These are phyloP conservation scores for Drosophila sp. DNA, from an alignment of 1,140 invertebrate genomes.

Conservation along the genomic window DNA sequence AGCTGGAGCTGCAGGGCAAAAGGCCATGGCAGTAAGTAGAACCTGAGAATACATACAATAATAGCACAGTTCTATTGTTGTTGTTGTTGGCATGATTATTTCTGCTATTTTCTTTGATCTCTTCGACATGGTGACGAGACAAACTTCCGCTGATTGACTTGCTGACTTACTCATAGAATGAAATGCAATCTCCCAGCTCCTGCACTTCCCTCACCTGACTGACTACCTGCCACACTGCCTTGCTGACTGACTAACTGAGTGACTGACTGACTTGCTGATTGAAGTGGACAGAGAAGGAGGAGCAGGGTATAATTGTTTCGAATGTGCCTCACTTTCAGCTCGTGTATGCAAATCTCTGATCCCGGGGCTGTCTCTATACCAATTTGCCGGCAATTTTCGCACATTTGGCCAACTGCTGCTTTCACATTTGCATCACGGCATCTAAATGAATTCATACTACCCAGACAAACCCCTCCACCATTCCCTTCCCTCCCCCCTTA, in stretches of 20 bases:
- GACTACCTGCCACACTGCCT: constrained; percentile 12
- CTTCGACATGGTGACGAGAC: constrained; percentile 38
- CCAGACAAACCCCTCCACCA: too few relatives aligned
- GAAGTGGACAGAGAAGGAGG: background rate
- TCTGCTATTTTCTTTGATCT: constrained; percentile 29
- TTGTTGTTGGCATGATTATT: constrained; percentile 28
- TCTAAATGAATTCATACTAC: constrained; percentile 31
- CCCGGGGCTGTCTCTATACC: constrained; percentile 42
- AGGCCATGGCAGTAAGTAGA: constrained; percentile 59
- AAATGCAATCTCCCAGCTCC: constrained; percentile 21
- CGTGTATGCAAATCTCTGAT: constrained; percentile 60
- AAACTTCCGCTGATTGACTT: constrained; percentile 63
- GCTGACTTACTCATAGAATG: constrained; percentile 45
- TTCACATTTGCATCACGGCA: constrained; percentile 63
- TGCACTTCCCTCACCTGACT: constrained; percentile 5
- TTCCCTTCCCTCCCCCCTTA: too few relatives aligned
- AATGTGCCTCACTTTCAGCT: constrained; percentile 43
- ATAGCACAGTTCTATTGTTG: constrained; percentile 9
- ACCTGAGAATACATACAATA: constrained; percentile 65
- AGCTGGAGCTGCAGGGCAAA: constrained; percentile 50
- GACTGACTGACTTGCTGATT: constrained; percentile 9
- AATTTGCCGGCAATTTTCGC: constrained; percentile 74
- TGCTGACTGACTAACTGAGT: constrained; percentile 44
- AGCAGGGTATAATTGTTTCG: constrained; percentile 42
- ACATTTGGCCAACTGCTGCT: constrained; percentile 78